Conservation (phyloP, 2,888 invertebrate species). For the Drosophila testacea region DNA sequence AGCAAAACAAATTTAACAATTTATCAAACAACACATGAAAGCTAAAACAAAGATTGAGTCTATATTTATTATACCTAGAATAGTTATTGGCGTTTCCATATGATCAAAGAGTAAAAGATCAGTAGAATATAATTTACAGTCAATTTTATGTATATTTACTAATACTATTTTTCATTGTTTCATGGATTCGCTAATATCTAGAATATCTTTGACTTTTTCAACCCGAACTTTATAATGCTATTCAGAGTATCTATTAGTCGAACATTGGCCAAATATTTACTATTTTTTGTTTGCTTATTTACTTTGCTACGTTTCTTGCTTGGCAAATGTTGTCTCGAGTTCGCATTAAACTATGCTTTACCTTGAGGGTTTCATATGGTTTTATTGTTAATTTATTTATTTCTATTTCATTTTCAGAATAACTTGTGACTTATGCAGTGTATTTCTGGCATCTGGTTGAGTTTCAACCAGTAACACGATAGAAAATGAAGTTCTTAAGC, state of each 20-base stretch:
- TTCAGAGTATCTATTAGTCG: conserved; percentile 5
- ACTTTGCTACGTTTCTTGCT: conserved; percentile 18
- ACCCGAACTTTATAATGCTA: background rate
- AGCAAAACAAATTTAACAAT: conserved; percentile 30
- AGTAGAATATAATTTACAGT: background rate
- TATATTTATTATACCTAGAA: too few species aligned
- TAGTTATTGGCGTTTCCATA: background rate
- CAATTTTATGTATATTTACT: too few species aligned
- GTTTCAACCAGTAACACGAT: conserved; percentile 1
- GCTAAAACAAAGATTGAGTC: conserved; percentile 34
- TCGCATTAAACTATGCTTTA: conserved; percentile 34
- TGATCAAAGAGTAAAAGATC: background rate
- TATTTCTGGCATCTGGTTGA: conserved; percentile 11
- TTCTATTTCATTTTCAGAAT: conserved; percentile 10
- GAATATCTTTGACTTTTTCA: background rate
- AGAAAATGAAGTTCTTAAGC: conserved; percentile 2
- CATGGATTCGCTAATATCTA: background rate
- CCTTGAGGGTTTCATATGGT: conserved; percentile 35
- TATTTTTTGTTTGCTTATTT: conserved; percentile 1
- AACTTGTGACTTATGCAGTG: background rate
- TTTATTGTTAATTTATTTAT: conserved; percentile 16
- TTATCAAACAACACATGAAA: conserved; percentile 36
- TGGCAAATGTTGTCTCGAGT: conserved; percentile 17
- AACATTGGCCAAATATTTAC: background rate
- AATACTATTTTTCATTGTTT: too few species aligned